Conservation (phyloP, 2,888 invertebrate genomes). For the Conomelus anceps region DNA sequence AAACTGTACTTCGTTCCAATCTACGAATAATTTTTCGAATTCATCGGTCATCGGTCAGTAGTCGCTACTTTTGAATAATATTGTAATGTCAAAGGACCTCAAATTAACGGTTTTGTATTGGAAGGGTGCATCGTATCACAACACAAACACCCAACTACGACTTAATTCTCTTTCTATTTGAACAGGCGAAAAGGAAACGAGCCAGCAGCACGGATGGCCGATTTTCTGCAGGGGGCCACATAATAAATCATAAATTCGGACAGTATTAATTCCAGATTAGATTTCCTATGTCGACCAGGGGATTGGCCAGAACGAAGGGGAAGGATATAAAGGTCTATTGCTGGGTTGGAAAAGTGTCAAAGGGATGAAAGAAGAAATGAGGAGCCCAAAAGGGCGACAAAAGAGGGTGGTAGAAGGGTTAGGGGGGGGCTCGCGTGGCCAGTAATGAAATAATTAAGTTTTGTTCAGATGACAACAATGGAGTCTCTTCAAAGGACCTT, state of each 20-base stretch:
- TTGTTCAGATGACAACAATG: not conserved
- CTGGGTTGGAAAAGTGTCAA: not conserved
- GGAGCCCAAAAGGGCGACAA: not conserved
- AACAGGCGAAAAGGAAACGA: not conserved
- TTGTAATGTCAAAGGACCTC: not conserved
- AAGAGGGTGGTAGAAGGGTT: not conserved
- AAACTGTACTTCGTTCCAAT: too few species aligned
- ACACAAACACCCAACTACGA: not conserved
- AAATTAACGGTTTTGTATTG: not conserved
- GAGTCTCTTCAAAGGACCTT: not conserved
- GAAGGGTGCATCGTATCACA: not conserved
- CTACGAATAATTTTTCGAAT: too few species aligned
- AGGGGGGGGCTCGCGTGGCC: not conserved
- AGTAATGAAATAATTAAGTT: slow-evolving; percentile 3
- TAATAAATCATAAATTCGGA: not conserved
- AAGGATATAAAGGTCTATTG: not conserved
- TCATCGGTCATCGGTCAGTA: not conserved
- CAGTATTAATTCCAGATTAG: not conserved
- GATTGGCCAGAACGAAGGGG: not conserved
- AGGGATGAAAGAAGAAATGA: not conserved
- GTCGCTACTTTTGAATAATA: not conserved
- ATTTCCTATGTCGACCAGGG: not conserved
- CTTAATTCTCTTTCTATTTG: not conserved
- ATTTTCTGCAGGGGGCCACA: not conserved
- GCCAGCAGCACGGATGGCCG: not conserved